Conservation (phyloP, 2,888 invertebrate genomes). For the Caenorhabditis zanzibari region DNA sequence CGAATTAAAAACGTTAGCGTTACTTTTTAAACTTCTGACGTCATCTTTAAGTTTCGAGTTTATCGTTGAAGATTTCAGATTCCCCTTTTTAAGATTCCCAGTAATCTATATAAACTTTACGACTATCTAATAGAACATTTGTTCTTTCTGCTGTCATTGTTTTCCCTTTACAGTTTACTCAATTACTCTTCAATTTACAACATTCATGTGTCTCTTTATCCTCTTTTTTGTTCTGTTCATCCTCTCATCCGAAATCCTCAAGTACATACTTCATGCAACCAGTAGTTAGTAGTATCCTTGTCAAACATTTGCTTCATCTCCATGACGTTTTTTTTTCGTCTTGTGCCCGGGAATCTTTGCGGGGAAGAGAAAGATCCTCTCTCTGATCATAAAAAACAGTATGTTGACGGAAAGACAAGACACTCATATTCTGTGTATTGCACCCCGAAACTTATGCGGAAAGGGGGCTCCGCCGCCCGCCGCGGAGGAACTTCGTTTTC, state of each 20-base stretch:
- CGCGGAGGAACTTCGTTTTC: conserved; percentile 9
- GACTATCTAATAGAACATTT: too few relatives aligned
- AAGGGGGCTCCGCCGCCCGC: neutral
- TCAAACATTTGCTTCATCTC: conserved; percentile 33
- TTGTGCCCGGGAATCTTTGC: neutral
- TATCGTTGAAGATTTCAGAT: too few relatives aligned
- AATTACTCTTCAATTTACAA: neutral
- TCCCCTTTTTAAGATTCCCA: too few relatives aligned
- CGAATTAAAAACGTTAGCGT: too few relatives aligned
- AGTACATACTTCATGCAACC: conserved; percentile 59
- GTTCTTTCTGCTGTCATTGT: neutral
- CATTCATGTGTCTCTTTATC: neutral
- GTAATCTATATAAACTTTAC: too few relatives aligned
- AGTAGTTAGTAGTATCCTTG: conserved; percentile 52
- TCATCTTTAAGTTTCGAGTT: too few relatives aligned
- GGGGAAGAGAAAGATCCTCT: neutral
- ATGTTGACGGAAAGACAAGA: conserved; percentile 46
- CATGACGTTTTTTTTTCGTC: conserved; percentile 39
- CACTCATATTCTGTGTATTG: conserved; percentile 26
- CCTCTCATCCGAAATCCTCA: conserved; percentile 34
- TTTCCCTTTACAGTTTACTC: neutral
- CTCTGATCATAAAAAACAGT: conserved; percentile 37
- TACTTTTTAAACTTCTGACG: too few relatives aligned
- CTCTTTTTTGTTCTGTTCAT: neutral
- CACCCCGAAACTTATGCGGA: conserved; percentile 15